These are phyloP conservation scores for Drosophila rellima DNA, from an alignment of 2,888 invertebrate genomes.

Conservation along the genomic window DNA sequence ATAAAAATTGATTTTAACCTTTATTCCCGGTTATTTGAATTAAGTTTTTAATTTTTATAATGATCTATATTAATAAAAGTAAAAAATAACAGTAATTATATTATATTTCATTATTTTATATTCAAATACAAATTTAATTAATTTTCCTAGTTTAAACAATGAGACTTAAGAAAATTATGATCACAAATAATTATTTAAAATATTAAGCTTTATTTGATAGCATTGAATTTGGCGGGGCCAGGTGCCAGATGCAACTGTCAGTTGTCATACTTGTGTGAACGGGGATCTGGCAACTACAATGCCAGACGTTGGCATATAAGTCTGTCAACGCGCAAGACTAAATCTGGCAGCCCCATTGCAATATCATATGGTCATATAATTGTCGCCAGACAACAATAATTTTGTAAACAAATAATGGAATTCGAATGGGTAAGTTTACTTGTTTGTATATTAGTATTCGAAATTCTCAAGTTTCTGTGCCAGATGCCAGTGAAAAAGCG, in stretches of 20 bases:
- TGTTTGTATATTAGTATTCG: neutral
- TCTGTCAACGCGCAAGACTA: neutral
- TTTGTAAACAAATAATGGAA: constrained; percentile 7
- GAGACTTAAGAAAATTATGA: too few relatives aligned
- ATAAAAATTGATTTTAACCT: too few relatives aligned
- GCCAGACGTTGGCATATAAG: constrained; percentile 34
- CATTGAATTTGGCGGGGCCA: neutral
- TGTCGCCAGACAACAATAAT: constrained; percentile 6
- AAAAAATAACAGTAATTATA: too few relatives aligned
- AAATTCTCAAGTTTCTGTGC: neutral
- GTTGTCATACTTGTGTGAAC: neutral
- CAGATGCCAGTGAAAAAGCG: constrained; percentile 29
- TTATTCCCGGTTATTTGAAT: too few relatives aligned
- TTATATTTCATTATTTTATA: too few relatives aligned
- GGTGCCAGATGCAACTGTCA: neutral
- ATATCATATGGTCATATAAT: constrained; percentile 13
- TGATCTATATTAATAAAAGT: too few relatives aligned
- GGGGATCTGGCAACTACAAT: constrained; percentile 39
- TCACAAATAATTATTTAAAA: too few relatives aligned
- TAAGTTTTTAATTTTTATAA: too few relatives aligned
- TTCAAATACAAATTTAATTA: too few relatives aligned
- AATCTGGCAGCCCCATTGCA: constrained; percentile 42
- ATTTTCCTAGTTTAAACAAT: too few relatives aligned
- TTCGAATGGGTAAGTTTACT: constrained; percentile 17
- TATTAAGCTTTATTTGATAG: neutral